Conservation (phyloP, 1,140 invertebrate species). For the Drosophila arizonae region DNA sequence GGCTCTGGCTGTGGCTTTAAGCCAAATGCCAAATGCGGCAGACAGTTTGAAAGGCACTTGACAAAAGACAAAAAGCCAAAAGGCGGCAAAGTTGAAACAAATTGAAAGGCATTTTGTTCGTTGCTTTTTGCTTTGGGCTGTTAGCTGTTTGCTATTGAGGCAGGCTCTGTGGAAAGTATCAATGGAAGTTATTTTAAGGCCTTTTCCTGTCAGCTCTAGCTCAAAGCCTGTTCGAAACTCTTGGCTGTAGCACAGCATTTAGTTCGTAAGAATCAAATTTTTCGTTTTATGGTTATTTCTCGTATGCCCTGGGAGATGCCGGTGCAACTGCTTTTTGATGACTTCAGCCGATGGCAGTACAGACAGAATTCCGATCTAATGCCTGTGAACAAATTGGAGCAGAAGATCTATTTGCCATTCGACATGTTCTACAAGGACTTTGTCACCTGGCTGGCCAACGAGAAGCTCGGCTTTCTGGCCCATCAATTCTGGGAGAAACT, state of each 20-base stretch:
- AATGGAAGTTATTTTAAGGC: slow-evolving; percentile 10
- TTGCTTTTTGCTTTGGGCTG: no score
- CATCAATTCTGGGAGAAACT: slow-evolving; percentile 11
- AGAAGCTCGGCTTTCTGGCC: neutral
- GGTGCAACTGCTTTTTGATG: neutral
- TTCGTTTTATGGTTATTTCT: neutral
- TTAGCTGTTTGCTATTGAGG: neutral
- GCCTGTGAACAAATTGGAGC: neutral
- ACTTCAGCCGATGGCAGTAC: slow-evolving; percentile 2
- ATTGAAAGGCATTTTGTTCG: slow-evolving; percentile 21
- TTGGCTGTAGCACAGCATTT: neutral
- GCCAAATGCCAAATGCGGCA: slow-evolving; percentile 65
- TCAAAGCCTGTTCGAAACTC: neutral
- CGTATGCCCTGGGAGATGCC: neutral
- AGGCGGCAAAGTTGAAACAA: slow-evolving; percentile 66
- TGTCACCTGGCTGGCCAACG: neutral
- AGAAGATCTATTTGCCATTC: neutral
- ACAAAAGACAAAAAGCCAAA: slow-evolving; percentile 28
- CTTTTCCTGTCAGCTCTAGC: slow-evolving; percentile 5
- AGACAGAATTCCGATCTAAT: neutral
- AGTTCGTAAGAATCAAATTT: neutral
- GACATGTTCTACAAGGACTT: slow-evolving; percentile 17
- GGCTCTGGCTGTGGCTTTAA: slow-evolving; percentile 22
- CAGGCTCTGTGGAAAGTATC: slow-evolving; percentile 22
- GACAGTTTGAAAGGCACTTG: slow-evolving; percentile 67